Conservation (phyloP, 2,113 vertebrate genomes). For the Mesoclemmys tuberculata region DNA sequence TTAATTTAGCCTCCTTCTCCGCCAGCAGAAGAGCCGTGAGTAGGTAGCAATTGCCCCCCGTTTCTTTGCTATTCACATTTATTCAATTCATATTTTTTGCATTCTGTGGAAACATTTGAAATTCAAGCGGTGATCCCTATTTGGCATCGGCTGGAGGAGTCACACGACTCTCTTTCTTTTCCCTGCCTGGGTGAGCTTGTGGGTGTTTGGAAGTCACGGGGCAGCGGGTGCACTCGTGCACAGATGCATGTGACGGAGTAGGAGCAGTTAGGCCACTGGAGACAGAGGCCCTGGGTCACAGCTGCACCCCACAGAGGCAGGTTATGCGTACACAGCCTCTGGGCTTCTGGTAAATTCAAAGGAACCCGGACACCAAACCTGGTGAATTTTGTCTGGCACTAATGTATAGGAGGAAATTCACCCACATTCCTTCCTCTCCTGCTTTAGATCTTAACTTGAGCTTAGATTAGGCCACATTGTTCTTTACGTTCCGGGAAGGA, state of each 20-base stretch:
- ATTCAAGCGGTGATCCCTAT: too few species aligned
- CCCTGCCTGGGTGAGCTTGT: not conserved
- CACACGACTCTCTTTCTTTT: not conserved
- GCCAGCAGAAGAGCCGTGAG: conserved; percentile 18
- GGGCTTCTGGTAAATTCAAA: not conserved
- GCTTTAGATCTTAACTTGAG: rapidly evolving
- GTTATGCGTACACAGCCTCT: not conserved
- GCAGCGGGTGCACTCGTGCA: conserved; percentile 30
- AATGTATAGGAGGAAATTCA: not conserved
- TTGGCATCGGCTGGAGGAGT: not conserved
- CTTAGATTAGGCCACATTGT: not conserved
- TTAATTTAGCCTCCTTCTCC: not conserved
- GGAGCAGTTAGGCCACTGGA: not conserved
- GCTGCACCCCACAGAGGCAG: not conserved
- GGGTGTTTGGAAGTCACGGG: not conserved
- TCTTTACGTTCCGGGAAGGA: not conserved
- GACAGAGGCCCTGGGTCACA: not conserved
- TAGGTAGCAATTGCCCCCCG: not conserved
- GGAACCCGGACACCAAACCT: not conserved
- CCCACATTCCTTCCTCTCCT: rapidly evolving
- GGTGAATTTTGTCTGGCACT: rapidly evolving
- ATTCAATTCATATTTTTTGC: not conserved
- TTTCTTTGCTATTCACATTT: not conserved
- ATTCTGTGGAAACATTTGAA: not conserved
- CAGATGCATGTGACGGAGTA: not conserved